phyloP scores from a whole-genome alignment of 2,113 vertebrate genomes.

The Tragulus kanchil region DNA sequence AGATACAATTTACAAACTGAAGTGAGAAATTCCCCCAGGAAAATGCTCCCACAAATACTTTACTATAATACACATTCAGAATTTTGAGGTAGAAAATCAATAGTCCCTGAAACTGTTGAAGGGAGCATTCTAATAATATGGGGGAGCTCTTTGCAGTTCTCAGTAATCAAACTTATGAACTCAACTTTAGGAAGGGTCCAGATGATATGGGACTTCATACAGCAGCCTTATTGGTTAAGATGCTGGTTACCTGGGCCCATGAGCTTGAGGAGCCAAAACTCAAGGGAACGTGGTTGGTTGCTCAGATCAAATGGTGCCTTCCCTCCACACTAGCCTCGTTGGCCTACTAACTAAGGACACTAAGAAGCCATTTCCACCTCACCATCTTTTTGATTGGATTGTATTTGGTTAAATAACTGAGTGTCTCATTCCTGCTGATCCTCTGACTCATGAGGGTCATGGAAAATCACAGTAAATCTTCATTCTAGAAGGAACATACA shows the following conservation, averaged over 20 bases:
- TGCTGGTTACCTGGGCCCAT: neutral
- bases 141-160: neutral
- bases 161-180: neutral
- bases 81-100: neutral
- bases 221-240: neutral
- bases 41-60: neutral
- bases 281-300: neutral
- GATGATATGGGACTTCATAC: neutral
- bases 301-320: neutral
- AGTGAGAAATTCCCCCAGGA: neutral
- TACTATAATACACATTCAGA: neutral
- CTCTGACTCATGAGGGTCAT: neutral
- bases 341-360: neutral
- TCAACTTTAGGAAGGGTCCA: neutral
- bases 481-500: neutral
- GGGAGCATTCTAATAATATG: neutral
- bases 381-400: neutral
- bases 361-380: neutral
- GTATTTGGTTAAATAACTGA: neutral
- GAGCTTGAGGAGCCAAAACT: neutral
- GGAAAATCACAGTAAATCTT: neutral
- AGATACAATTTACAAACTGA: neutral
- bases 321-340: neutral
- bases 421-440: neutral
- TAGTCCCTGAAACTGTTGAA: neutral